These are phyloP conservation scores for Neopelma chrysocephalum DNA, from an alignment of 2,797 vertebrate genomes.

Conservation along the genomic window DNA sequence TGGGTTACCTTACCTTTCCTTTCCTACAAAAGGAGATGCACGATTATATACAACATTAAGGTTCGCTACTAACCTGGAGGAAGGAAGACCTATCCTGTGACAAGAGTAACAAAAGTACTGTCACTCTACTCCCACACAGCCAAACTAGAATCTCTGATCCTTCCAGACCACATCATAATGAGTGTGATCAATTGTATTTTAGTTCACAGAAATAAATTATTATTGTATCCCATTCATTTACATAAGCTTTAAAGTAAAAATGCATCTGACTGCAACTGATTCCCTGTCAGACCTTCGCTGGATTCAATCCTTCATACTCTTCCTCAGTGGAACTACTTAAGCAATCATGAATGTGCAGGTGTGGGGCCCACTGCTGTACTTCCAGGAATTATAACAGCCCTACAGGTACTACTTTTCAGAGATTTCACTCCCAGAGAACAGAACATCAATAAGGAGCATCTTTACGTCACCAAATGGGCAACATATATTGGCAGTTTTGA, in stretches of 20 bases:
- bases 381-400: background rate
- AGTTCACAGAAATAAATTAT: constrained; percentile 2
- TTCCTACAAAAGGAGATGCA: background rate
- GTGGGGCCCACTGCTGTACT: background rate
- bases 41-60: background rate
- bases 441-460: background rate
- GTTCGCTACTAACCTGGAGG: background rate
- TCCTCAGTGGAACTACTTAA: background rate
- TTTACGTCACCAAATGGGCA: background rate
- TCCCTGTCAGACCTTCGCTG: background rate
- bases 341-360: background rate
- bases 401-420: background rate
- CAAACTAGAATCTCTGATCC: background rate
- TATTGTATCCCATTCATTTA: background rate
- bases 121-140: background rate
- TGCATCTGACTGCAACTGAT: background rate
- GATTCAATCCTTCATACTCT: background rate
- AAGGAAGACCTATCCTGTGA: background rate
- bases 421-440: background rate
- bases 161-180: background rate
- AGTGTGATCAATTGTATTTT: background rate
- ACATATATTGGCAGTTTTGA: background rate
- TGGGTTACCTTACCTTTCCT: background rate
- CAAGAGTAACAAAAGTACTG: background rate
- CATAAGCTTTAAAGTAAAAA: background rate